phyloP scores from a whole-genome alignment of 1,140 invertebrate species.

The Trissolcus basalis region DNA sequence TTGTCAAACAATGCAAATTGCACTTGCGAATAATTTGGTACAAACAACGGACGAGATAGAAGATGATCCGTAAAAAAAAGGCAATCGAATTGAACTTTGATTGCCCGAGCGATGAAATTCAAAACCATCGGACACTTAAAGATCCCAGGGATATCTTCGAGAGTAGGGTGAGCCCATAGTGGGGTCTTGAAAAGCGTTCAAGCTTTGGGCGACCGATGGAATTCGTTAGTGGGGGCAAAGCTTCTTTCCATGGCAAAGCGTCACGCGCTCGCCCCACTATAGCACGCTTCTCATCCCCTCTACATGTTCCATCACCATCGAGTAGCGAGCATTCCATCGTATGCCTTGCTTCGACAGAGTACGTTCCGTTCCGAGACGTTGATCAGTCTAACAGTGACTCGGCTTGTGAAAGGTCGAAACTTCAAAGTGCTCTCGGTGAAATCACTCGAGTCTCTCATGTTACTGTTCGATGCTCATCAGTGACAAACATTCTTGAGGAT shows the following conservation, averaged over 20 bases:
- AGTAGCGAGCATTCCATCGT: conserved; percentile 67
- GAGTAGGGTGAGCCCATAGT: conserved; percentile 53
- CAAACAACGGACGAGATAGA: too few species aligned
- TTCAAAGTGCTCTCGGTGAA: conserved; percentile 22
- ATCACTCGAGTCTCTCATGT: background rate
- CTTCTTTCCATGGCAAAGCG: conserved; percentile 67
- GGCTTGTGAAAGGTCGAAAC: conserved; percentile 65
- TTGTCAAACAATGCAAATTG: too few species aligned
- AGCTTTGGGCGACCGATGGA: conserved; percentile 67
- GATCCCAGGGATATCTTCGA: conserved; percentile 31
- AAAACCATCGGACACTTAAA: conserved; percentile 45
- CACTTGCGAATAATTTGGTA: too few species aligned
- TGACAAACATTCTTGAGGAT: conserved; percentile 12
- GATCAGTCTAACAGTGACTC: conserved; percentile 71
- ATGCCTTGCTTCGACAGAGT: conserved; percentile 68
- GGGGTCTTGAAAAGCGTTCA: conserved; percentile 62
- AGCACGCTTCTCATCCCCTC: conserved; percentile 52
- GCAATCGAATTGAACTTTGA: conserved; percentile 13
- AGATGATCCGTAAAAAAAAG: too few species aligned
- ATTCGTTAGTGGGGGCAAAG: conserved; percentile 70
- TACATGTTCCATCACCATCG: conserved; percentile 49
- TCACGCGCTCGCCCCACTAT: conserved; percentile 72
- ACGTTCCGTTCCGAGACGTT: conserved; percentile 62
- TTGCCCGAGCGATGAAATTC: conserved; percentile 38
- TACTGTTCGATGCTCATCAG: conserved; percentile 1